Base-by-base conservation (phyloP, 2,888 invertebrate genomes). In the Meloe dianella region DNA sequence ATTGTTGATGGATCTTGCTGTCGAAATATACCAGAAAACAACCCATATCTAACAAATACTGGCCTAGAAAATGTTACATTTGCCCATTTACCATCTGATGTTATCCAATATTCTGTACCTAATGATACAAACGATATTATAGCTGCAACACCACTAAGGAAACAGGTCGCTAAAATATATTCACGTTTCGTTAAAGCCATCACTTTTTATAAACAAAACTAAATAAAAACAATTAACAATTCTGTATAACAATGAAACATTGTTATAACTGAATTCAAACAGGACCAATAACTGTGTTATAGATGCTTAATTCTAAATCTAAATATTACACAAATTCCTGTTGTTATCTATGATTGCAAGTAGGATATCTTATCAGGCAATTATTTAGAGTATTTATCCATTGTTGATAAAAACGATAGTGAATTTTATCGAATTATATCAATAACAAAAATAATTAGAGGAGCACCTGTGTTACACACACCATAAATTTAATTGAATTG, bases 71-170 rank as follows among this genome's bases (percentile, higher is more conserved):
- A 57, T 10, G 5, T 27, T 22, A 12, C 59, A 38, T 27, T 38
- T 38, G 8, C 24, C 14, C 64, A 60, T 57, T 54, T 66, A 6
- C 73, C 76, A 27, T 76, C 71, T 2, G 78, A 70, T 14, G 70
- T 66, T 1, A 82, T 75, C 83, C 83, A 83, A 29, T 80, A 61
- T 67, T 81, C 75, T 0, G 83, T 84, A 9, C 79, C 78, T 38
- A 82, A 66, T 5, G 82, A 77, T 1, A 80, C 74, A 30, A 82
- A 71, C 4, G 80, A 77, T 47, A 82, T 68, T 20, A 81, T 64
- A 20, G 76, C 74, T 10, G 79, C 82, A 5, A 78, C 61, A 10
- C 78, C 79, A 6, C 82, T 81, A 22, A 79, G 65, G 47, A 82
- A 67, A 67, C 77, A 79, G 2, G 81, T 76, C 7, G 68, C 69